Percentiles rank a stretch among this genome's conserved stretches.
These are phyloP conservation scores for Nasonia giraulti DNA, from an alignment of 1,140 invertebrate species.

Conservation along the genomic window DNA sequence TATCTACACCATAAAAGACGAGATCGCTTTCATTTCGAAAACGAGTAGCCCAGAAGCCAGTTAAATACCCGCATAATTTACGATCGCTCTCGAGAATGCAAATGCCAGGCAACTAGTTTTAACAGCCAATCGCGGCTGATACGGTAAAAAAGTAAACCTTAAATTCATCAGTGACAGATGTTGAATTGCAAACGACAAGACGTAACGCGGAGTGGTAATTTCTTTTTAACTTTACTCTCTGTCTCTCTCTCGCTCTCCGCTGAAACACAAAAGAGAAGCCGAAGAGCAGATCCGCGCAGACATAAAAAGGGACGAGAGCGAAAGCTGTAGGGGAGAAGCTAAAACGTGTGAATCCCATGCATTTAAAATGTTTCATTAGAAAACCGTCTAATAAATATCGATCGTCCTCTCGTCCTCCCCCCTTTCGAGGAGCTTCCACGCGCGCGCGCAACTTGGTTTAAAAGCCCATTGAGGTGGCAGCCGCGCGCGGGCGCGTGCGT, in stretches of 20 bases:
- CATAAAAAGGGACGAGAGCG: background rate
- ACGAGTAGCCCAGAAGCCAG: background rate
- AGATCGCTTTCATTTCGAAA: background rate
- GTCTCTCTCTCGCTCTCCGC: background rate
- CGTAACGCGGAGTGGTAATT: background rate
- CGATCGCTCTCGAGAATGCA: background rate
- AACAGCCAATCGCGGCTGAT: background rate
- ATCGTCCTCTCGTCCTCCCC: slow-evolving; percentile 54
- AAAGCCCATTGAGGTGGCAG: slow-evolving; percentile 45
- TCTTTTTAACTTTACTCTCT: background rate
- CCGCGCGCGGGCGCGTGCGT: background rate
- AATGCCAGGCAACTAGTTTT: background rate
- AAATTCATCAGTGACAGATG: slow-evolving; percentile 4
- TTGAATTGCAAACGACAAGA: background rate
- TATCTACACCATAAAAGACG: background rate
- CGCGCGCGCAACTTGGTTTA: slow-evolving; percentile 6
- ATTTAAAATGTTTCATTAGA: slow-evolving; percentile 72
- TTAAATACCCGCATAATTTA: background rate
- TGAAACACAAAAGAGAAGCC: background rate
- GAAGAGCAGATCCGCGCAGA: background rate
- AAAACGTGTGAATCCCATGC: slow-evolving; percentile 62
- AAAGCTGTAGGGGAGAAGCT: background rate
- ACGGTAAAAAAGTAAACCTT: background rate
- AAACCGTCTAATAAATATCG: slow-evolving; percentile 70
- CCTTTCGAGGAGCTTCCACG: background rate